A percentile compares a stretch with the other conserved stretches of the same genome.
Conservation (phyloP, 1,140 invertebrate genomes). For the Elysia chlorotica region DNA sequence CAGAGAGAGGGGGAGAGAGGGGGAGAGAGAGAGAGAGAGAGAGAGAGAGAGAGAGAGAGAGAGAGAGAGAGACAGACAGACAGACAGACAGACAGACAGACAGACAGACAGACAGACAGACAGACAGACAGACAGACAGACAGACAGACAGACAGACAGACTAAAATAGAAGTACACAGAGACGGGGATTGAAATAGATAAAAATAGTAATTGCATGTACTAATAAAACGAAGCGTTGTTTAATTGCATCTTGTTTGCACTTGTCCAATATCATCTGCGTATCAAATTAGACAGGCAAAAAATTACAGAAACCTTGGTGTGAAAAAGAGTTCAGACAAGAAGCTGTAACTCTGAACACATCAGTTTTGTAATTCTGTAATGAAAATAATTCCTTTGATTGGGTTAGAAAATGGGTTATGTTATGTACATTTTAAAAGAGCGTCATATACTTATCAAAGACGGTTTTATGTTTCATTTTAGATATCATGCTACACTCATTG, state of each 20-base stretch:
- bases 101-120: slow-evolving; percentile 5
- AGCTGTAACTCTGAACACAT: no score
- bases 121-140: neutral
- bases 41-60: neutral
- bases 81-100: neutral
- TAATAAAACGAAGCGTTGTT: neutral
- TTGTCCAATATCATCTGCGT: neutral
- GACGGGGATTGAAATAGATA: neutral
- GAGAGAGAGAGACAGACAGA: slow-evolving; percentile 1
- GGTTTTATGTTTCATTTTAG: no score
- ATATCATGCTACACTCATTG: no score
- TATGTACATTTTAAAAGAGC: no score
- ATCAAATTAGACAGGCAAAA: no score
- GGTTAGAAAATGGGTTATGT: no score
- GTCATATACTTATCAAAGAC: no score
- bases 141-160: slow-evolving; percentile 14
- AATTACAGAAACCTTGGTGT: no score
- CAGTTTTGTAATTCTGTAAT: no score
- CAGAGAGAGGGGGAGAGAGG: neutral
- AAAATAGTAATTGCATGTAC: neutral
- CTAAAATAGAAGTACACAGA: neutral
- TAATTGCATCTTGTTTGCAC: neutral
- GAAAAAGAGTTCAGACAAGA: no score
- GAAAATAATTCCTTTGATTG: no score
- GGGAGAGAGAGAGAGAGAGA: neutral